Evolutionary conservation across 2,113 vertebrate genomes (phyloP).

Genomic region (Triplophysa rosa): DNA sequence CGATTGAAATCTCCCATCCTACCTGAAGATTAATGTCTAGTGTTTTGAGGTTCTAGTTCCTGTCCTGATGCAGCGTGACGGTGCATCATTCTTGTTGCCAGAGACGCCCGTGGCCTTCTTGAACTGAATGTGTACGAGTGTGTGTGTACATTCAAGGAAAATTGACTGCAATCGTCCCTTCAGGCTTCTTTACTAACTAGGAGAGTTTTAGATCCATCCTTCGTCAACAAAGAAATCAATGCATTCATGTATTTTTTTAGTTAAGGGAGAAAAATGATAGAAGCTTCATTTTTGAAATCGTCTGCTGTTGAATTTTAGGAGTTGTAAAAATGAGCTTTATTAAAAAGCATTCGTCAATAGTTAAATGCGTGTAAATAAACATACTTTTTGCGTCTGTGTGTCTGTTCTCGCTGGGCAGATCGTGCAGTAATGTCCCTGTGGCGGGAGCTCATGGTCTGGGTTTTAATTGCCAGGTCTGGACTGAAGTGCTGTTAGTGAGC

Average conservation of each 20-base stretch:
- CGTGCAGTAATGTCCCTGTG: background rate
- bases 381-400: background rate
- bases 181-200: background rate
- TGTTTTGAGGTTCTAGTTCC: slow-evolving; percentile 38
- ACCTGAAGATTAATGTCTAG: slow-evolving; percentile 36
- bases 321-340: background rate
- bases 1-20: slow-evolving; percentile 41
- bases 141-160: slow-evolving; percentile 1
- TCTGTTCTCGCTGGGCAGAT: background rate
- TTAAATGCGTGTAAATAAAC: too few relatives aligned
- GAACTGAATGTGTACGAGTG: slow-evolving; percentile 58
- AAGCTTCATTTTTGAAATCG: too few relatives aligned
- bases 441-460: background rate
- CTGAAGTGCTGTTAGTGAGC: slow-evolving; percentile 15
- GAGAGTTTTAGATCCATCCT: too few relatives aligned
- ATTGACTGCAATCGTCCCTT: too few relatives aligned
- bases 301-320: too few relatives aligned
- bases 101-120: slow-evolving; percentile 33
- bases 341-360: too few relatives aligned
- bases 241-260: too few relatives aligned
- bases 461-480: slow-evolving; percentile 22
- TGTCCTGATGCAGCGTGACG: slow-evolving; percentile 16
- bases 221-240: too few relatives aligned
- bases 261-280: too few relatives aligned
- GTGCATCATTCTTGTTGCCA: slow-evolving; percentile 26